phyloP scores from a whole-genome alignment of 2,888 invertebrate genomes.

The Amiota communis region DNA sequence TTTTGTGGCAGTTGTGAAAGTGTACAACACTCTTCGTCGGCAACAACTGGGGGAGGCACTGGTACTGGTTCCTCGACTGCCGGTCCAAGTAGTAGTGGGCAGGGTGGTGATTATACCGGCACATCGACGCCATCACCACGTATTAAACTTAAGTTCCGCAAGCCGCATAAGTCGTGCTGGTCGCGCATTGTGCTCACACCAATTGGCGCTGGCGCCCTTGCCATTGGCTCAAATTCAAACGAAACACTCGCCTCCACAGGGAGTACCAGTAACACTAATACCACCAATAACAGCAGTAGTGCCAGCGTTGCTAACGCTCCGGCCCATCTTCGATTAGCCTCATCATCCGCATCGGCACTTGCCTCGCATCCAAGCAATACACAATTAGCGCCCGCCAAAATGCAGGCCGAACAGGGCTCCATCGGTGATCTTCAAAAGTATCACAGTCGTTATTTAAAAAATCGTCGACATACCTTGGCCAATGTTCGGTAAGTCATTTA shows the following conservation, averaged over 20 bases:
- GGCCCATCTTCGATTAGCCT: constrained; percentile 59
- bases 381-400: constrained; percentile 77
- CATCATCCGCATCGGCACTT: constrained; percentile 65
- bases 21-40: constrained; percentile 59
- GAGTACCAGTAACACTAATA: constrained; percentile 62
- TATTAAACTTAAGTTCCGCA: constrained; percentile 71
- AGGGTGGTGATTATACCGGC: constrained; percentile 44
- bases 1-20: constrained; percentile 70
- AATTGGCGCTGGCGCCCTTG: constrained; percentile 57
- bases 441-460: constrained; percentile 88
- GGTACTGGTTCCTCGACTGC: constrained; percentile 50
- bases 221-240: constrained; percentile 68
- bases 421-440: constrained; percentile 92
- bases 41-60: constrained; percentile 33
- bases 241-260: constrained; percentile 67
- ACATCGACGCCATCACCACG: constrained; percentile 72
- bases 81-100: background rate
- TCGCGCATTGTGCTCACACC: constrained; percentile 69
- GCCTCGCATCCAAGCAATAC: constrained; percentile 69
- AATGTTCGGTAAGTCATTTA: constrained; percentile 89
- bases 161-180: constrained; percentile 72
- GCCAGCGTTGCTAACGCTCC: constrained; percentile 55
- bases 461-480: constrained; percentile 90
- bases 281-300: constrained; percentile 59
- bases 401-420: constrained; percentile 94